Percentiles rank a stretch among this genome's conserved stretches.
phyloP scores from a whole-genome alignment of 2,113 vertebrate genomes.

The Python bivittatus region DNA sequence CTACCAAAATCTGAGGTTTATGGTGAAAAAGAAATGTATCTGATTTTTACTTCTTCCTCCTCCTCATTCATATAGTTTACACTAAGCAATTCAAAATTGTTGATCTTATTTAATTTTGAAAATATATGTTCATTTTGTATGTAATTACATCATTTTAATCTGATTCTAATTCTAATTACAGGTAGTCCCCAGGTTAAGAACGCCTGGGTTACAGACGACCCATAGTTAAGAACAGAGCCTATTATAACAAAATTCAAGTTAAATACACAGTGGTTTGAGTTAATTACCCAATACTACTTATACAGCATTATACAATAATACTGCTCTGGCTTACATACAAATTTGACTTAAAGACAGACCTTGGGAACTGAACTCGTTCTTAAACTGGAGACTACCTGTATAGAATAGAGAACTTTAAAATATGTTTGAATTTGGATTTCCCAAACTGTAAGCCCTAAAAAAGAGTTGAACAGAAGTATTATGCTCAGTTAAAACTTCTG shows the following conservation, averaged over 20 bases:
- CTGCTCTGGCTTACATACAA: too few relatives aligned
- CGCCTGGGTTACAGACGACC: too few relatives aligned
- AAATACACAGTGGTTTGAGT: too few relatives aligned
- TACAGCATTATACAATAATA: too few relatives aligned
- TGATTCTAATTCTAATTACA: neutral
- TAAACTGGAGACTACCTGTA: neutral
- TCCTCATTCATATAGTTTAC: accelerated
- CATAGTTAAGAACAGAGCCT: too few relatives aligned
- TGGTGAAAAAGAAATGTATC: neutral
- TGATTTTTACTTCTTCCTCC: neutral
- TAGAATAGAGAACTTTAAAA: constrained; percentile 34
- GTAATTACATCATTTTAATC: neutral
- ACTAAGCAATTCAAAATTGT: neutral
- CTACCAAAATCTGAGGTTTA: neutral
- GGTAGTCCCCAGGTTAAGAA: too few relatives aligned
- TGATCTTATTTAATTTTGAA: accelerated
- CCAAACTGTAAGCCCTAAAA: constrained; percentile 8
- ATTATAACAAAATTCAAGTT: too few relatives aligned
- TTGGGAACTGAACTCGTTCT: too few relatives aligned
- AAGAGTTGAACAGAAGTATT: neutral
- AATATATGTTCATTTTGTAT: constrained; percentile 3
- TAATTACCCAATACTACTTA: too few relatives aligned
- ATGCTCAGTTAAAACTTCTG: neutral
- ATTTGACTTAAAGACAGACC: too few relatives aligned
- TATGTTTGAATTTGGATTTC: neutral